A percentile compares a stretch with the other conserved stretches of the same genome.
These are phyloP conservation scores for Pseudochirops corinnae DNA, from an alignment of 2,797 vertebrate species.

Conservation along the genomic window DNA sequence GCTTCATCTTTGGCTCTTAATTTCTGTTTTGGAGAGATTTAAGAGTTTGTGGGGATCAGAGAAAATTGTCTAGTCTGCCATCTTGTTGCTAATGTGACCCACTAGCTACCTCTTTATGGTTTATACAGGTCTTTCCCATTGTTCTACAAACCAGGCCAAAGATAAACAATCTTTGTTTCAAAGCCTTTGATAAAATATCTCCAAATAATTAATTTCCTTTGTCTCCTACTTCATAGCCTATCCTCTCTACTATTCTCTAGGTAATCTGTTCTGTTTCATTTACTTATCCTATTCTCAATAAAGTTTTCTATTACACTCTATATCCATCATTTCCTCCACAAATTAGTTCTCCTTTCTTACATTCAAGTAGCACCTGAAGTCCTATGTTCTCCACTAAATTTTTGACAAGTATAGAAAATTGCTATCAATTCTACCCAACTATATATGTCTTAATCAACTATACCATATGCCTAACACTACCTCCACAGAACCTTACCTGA, in stretches of 20 bases:
- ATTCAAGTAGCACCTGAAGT: conserved; percentile 44
- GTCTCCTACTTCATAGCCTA: background rate
- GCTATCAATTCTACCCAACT: conserved; percentile 18
- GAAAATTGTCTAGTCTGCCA: background rate
- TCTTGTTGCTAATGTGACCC: background rate
- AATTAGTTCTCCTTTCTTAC: conserved; percentile 19
- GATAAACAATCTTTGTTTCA: background rate
- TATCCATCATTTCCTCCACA: background rate
- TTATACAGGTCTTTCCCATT: background rate
- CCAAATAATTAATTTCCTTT: background rate
- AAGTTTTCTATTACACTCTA: background rate
- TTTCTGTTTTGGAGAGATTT: background rate
- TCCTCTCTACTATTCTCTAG: background rate
- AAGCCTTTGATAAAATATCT: conserved; percentile 8
- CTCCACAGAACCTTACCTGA: background rate
- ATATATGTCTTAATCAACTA: background rate
- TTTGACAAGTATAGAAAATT: background rate
- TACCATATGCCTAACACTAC: background rate
- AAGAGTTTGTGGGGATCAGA: background rate
- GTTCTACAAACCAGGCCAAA: background rate
- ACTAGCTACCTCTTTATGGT: background rate
- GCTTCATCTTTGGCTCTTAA: background rate
- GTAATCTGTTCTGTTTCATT: conserved; percentile 24
- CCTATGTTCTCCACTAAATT: conserved; percentile 1
- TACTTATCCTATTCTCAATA: background rate